phyloP scores from a whole-genome alignment of 2,888 invertebrate genomes.

The Hemaris fuciformis region DNA sequence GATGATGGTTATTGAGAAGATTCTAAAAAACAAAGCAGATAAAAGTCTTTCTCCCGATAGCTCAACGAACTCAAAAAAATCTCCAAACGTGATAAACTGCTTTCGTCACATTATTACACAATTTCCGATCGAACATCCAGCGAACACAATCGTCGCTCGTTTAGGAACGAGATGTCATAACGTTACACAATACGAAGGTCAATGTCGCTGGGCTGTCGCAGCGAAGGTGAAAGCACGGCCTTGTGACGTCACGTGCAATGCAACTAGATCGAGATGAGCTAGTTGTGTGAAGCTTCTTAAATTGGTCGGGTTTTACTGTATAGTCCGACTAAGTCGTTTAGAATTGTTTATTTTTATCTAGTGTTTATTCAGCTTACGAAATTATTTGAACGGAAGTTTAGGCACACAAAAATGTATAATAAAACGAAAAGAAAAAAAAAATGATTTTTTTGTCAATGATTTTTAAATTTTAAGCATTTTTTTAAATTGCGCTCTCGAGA shows the following conservation, averaged over 20 bases:
- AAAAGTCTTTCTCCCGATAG: background rate
- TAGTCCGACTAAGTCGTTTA: too few relatives aligned
- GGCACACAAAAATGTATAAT: too few relatives aligned
- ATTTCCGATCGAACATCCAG: background rate
- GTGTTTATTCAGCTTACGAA: too few relatives aligned
- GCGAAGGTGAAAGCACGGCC: constrained; percentile 57
- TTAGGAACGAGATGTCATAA: constrained; percentile 32
- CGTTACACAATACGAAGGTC: constrained; percentile 56
- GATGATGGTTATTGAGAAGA: too few relatives aligned
- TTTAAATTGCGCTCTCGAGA: too few relatives aligned
- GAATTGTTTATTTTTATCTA: too few relatives aligned
- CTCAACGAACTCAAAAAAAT: background rate
- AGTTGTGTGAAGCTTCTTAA: constrained; percentile 28
- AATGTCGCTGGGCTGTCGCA: constrained; percentile 60
- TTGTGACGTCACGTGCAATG: constrained; percentile 25
- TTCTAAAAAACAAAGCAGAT: background rate
- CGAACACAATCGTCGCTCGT: background rate
- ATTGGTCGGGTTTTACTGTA: constrained; percentile 19
- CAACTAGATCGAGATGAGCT: constrained; percentile 29
- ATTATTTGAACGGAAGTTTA: too few relatives aligned
- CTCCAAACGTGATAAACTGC: background rate
- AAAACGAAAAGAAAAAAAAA: too few relatives aligned
- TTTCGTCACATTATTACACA: background rate
- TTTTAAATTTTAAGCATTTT: too few relatives aligned
- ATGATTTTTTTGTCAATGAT: too few relatives aligned